phyloP scores from a whole-genome alignment of 2,113 vertebrate genomes.

The Panurus biarmicus region DNA sequence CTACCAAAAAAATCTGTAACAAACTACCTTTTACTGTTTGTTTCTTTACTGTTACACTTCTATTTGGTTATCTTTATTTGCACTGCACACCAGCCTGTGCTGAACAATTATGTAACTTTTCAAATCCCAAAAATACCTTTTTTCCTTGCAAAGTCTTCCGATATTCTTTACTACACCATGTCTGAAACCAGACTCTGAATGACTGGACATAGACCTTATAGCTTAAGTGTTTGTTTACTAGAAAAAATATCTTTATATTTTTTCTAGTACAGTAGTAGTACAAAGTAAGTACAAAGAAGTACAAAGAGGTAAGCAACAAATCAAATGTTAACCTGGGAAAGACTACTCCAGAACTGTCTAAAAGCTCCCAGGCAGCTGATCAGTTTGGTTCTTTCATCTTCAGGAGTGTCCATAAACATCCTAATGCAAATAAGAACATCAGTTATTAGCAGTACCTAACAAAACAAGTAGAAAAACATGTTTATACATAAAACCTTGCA shows the following conservation, averaged over 20 bases:
- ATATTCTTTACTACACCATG: not conserved
- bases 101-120: not conserved
- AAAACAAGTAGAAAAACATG: not conserved
- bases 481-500: not conserved
- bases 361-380: conserved; percentile 93
- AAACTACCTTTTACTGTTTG: not conserved
- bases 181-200: not conserved
- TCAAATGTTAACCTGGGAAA: conserved; percentile 83
- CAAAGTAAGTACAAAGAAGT: no score
- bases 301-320: not conserved
- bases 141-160: not conserved
- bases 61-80: not conserved
- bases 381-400: conserved; percentile 93
- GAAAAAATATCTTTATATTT: not conserved
- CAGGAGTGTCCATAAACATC: conserved; percentile 97
- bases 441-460: not conserved
- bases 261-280: no score
- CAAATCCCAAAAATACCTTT: not conserved
- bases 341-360: conserved; percentile 89
- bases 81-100: not conserved
- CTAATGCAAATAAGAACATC: conserved; percentile 62
- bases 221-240: not conserved
- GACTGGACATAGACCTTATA: not conserved
- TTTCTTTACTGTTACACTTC: not conserved
- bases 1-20: not conserved